phyloP scores from a whole-genome alignment of 2,888 invertebrate genomes.

The Lithosia quadra region DNA sequence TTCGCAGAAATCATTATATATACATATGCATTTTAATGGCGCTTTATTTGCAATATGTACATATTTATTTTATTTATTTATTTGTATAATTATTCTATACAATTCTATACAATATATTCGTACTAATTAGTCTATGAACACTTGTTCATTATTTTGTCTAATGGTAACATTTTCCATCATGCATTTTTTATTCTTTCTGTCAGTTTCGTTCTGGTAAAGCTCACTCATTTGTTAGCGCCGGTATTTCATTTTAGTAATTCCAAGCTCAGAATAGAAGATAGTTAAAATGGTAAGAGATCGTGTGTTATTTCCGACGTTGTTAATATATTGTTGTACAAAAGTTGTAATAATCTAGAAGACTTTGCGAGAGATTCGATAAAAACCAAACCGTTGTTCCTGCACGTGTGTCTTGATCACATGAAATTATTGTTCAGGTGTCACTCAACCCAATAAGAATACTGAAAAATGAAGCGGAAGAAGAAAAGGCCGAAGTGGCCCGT shows the following conservation, averaged over 20 bases:
- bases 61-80: too few relatives aligned
- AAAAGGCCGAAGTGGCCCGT: slow-evolving; percentile 98
- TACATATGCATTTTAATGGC: too few relatives aligned
- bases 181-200: slow-evolving; percentile 25
- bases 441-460: slow-evolving; percentile 97
- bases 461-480: slow-evolving; percentile 98
- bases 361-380: slow-evolving; percentile 34
- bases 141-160: background rate
- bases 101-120: too few relatives aligned
- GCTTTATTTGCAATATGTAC: too few relatives aligned
- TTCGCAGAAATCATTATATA: too few relatives aligned
- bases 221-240: slow-evolving; percentile 34
- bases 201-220: slow-evolving; percentile 25
- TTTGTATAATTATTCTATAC: too few relatives aligned
- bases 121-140: too few relatives aligned
- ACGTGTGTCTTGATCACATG: slow-evolving; percentile 65
- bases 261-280: slow-evolving; percentile 24
- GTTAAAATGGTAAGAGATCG: slow-evolving; percentile 55
- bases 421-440: slow-evolving; percentile 88
- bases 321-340: slow-evolving; percentile 16
- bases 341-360: slow-evolving; percentile 8
- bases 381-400: slow-evolving; percentile 64
- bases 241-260: slow-evolving; percentile 29
- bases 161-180: background rate
- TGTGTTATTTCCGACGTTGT: slow-evolving; percentile 25